A percentile compares a stretch with the other conserved stretches of the same genome.
These are phyloP conservation scores for Tonatia bakeri DNA, from an alignment of 2,113 vertebrate species.

Conservation along the genomic window DNA sequence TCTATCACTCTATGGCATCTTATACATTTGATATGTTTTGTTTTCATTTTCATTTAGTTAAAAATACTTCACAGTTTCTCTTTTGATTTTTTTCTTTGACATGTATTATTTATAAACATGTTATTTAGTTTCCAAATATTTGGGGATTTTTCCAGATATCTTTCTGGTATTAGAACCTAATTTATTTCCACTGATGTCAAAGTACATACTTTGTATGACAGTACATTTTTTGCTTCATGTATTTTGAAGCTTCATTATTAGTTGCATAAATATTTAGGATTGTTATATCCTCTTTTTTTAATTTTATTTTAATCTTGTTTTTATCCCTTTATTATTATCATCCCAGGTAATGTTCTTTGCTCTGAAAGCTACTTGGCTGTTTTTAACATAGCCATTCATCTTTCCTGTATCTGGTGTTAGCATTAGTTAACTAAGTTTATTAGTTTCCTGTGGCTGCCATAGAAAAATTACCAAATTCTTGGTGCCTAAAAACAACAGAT, in stretches of 20 bases:
- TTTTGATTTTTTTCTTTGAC: neutral
- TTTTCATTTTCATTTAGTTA: neutral
- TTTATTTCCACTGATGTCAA: neutral
- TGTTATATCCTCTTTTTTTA: neutral
- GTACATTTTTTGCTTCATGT: neutral
- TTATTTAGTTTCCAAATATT: neutral
- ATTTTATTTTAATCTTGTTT: no score
- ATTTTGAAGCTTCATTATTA: neutral
- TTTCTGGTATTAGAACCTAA: neutral
- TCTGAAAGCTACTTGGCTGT: neutral
- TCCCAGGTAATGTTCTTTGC: neutral
- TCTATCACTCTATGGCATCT: neutral
- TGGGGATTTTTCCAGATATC: neutral
- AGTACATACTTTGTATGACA: neutral
- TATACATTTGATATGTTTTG: neutral
- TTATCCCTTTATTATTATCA: neutral
- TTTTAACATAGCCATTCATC: neutral
- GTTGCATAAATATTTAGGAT: neutral
- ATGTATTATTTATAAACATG: neutral
- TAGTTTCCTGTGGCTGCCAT: neutral
- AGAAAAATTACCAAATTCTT: neutral
- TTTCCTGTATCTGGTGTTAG: neutral
- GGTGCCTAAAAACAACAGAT: neutral
- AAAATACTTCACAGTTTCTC: neutral
- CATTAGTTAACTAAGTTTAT: neutral